phyloP scores from a whole-genome alignment of 1,140 invertebrate species.

The Drosophila varians region DNA sequence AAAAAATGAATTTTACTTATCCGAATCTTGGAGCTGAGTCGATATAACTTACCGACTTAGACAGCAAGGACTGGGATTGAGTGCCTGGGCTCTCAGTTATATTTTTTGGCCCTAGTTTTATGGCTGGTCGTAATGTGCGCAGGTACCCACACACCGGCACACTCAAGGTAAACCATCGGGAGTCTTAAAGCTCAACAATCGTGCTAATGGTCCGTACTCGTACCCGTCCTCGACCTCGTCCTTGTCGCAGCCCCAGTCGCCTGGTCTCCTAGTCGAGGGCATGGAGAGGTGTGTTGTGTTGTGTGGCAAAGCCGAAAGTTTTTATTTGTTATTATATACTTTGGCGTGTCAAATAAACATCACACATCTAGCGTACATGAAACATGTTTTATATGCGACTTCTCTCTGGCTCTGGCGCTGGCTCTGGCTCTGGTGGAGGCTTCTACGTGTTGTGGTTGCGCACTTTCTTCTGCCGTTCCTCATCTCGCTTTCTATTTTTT shows the following conservation, averaged over 20 bases:
- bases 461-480: conserved; percentile 37
- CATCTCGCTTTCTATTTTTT: conserved; percentile 41
- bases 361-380: conserved; percentile 78
- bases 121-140: conserved; percentile 62
- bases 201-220: conserved; percentile 79
- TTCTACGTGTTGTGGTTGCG: conserved; percentile 72
- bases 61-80: conserved; percentile 1
- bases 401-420: conserved; percentile 27
- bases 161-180: conserved; percentile 46
- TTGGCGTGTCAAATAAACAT: conserved; percentile 82
- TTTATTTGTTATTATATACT: conserved; percentile 82
- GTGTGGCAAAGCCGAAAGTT: conserved; percentile 68
- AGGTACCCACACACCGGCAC: conserved; percentile 43
- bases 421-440: conserved; percentile 21
- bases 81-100: conserved; percentile 14
- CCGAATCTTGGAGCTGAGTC: conserved; percentile 43
- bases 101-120: conserved; percentile 60
- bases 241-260: conserved; percentile 26
- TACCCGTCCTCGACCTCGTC: conserved; percentile 21
- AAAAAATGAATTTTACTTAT: conserved; percentile 62
- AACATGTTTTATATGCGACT: conserved; percentile 75
- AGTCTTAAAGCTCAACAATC: conserved; percentile 79
- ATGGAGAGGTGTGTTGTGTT: conserved; percentile 21
- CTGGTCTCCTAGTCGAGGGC: conserved; percentile 12
- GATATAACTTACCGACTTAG: conserved; percentile 50